Base-by-base conservation (phyloP, 2,113 vertebrate genomes). In the Nerophis lumbriciformis region DNA sequence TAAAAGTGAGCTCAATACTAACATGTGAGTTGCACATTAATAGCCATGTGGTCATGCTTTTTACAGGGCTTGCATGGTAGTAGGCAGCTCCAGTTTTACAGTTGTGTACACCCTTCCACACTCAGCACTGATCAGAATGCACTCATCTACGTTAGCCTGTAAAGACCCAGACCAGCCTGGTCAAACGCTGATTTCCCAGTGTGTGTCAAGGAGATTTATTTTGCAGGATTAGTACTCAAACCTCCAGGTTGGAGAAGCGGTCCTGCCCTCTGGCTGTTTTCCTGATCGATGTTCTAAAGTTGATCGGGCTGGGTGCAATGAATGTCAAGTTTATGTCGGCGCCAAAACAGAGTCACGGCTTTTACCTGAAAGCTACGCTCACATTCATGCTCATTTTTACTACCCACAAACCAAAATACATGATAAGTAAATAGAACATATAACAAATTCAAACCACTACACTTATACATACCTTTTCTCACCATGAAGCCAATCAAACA, bases 231-330 rank as follows among this genome's bases (percentile, higher is more conserved):
- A 79, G 55, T 10, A 19, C 52, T 63, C 47, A 67, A 66, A 78
- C 68, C 69, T 61, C 49, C 48, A 64, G 63, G 65, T 80, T 68
- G 54, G 57, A 19, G 8, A 61, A 51, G 49, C 55, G 11, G 50
- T 56, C 58, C 51, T n/a, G 66, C 49, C 86, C 68, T 68, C 49
- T 10, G 76, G 82, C 76, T 66, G 39, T 83, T 83, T 77, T 62
- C 48, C 53, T 69, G 66, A 84, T 84, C 68, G 1, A 72, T 85
- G 59, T 47, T 11, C 53, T 64, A 75, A 52, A 66, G 71, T 65
- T 80, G 68, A 78, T 73, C 66, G 53, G 53, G 56, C 57, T 39
- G 7, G 10, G 13, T 37, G 53, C 63, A 50, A 60, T 69, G 71
- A 71, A 73, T 75, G 42, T 79, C 70, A 63, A 69, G 38, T 45